Evolutionary conservation across 2,113 vertebrate genomes (phyloP), one percentile per base, ranked within the genome.

Genomic region (Sciurus niger): DNA sequence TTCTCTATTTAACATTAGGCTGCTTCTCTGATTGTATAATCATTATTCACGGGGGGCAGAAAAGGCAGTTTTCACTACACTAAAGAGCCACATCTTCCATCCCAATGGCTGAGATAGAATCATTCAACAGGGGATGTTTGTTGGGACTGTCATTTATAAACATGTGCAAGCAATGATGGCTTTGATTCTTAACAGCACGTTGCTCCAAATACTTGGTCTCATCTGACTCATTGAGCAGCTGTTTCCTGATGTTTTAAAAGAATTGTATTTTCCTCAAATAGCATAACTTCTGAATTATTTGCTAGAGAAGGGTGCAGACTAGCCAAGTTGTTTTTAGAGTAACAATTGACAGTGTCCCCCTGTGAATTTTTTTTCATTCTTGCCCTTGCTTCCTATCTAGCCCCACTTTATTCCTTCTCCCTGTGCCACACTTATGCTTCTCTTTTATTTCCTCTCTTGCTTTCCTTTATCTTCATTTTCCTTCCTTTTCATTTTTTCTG

Each of bases 261-360:
- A 76, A 78, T 78, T 82, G 1, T 60, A 46, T 83, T 88, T 98
- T 97, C 86, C 74, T 97, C 95, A 93, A 96, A 96, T 93, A 96
- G 95, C 82, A 43, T 89, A 72, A 72, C 60, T 96, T 96, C 86
- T 87, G 87, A 65, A 28, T 94, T 34, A 32, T 82, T 97, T 96
- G 34, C 93, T 74, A 40, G 73, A 86, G 32, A 94, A 82, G 12
- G 32, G n/a, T 25, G 46, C 51, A 58, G 17, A 24, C 16, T 20
- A 73, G 9, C 32, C 6, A 55, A 84, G 60, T 32, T 89, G 68
- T 51, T 65, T 90, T 90, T 48, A 48, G 32, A 70, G 72, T 43
- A n/a, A 16, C 78, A 51, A 9, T 32, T 48, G 22, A 60, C 34
- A 18, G 13, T 5, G 1, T 40, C 58, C 16, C 14, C 34, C 22